phyloP scores from a whole-genome alignment of 2,113 vertebrate species.

The Fulmarus glacialis region DNA sequence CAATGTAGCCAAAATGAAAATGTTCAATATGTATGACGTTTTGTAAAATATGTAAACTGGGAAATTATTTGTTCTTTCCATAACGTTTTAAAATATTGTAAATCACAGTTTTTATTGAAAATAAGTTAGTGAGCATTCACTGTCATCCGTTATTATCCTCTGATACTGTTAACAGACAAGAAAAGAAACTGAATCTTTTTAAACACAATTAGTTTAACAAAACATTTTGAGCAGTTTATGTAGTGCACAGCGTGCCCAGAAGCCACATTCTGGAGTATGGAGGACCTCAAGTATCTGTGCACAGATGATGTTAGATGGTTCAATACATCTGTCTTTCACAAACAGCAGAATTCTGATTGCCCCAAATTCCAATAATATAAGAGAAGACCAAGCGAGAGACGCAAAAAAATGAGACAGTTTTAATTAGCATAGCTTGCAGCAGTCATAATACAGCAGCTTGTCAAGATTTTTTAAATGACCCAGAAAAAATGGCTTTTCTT shows the following conservation, averaged over 20 bases:
- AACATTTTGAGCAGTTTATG: background rate
- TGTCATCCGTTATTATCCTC: background rate
- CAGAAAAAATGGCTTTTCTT: background rate
- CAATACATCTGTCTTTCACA: background rate
- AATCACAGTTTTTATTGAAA: background rate
- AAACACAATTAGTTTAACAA: background rate
- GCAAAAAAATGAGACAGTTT: background rate
- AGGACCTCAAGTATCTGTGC: background rate
- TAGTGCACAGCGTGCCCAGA: background rate
- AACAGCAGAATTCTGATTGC: background rate
- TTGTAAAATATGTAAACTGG: background rate
- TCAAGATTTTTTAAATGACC: background rate
- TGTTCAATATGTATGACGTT: background rate
- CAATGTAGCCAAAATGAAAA: background rate
- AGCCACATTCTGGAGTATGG: background rate
- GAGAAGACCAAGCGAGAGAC: background rate
- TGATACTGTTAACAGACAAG: background rate
- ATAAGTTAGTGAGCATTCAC: background rate
- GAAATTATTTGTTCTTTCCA: background rate
- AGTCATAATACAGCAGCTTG: background rate
- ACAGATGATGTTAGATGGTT: background rate
- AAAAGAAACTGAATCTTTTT: background rate
- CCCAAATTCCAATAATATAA: background rate
- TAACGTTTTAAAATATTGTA: background rate
- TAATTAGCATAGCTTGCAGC: background rate